Evolutionary conservation across 2,888 invertebrate genomes (phyloP), one percentile per base, ranked within the genome.

Genomic region (Argyra leucocephala): DNA sequence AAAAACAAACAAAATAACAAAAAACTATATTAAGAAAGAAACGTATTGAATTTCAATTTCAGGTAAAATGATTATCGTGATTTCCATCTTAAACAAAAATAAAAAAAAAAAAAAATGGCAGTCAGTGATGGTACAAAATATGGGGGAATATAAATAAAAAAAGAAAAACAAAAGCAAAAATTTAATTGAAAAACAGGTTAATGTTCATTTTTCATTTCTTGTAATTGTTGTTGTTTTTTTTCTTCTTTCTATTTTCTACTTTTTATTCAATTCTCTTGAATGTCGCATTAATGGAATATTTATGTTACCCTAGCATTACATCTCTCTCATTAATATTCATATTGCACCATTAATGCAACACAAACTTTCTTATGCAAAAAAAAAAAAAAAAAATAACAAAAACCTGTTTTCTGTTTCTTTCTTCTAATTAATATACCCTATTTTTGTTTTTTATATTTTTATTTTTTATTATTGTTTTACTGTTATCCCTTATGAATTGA

Each of bases 341-440:
- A 65, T 48, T 65, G 63, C 63, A 63, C 63, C 65, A 63, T 65
- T 65, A 65, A 65, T 65, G 65, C 65, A 65, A 65, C 65, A 63
- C 63, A 65, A n/a, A 48, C 59, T 65, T 65, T 57, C 61, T 65
- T 65, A 65, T 65, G 61, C 63, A 65, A 57, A 65, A 63, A 63
- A n/a, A n/a, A n/a, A n/a, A n/a, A n/a, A n/a, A n/a, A n/a, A n/a
- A n/a, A n/a, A n/a, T n/a, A n/a, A n/a, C n/a, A n/a, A n/a, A n/a
- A n/a, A n/a, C n/a, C n/a, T n/a, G 60, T 58, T 37, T 65, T 59
- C 59, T 63, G 62, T 65, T 37, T 37, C 58, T 59, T 23, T 48
- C 48, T 18, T 48, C 48, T 48, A 48, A 18, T 48, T 48, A 48
- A 48, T 48, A 48, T 48, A 48, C 48, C 18, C 12, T 15, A 18